Conservation (phyloP, 1,140 invertebrate genomes). For the Steinernema khuongi region DNA sequence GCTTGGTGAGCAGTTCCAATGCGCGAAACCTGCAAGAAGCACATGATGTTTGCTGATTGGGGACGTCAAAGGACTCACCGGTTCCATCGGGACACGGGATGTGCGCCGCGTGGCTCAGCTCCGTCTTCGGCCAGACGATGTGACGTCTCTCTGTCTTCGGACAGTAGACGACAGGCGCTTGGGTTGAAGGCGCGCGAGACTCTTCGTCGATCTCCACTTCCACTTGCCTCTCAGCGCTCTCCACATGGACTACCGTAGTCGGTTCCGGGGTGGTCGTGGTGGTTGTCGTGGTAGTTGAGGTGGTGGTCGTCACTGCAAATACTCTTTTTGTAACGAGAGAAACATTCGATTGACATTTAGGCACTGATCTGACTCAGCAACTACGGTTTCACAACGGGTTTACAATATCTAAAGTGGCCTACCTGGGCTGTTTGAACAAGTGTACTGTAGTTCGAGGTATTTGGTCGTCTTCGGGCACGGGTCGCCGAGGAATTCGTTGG, state of each 20-base stretch:
- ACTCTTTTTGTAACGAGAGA: no score
- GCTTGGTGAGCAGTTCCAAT: slow-evolving; percentile 1
- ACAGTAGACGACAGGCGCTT: slow-evolving; percentile 10
- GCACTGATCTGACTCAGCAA: neutral
- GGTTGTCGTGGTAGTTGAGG: slow-evolving; percentile 25
- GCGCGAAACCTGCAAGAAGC: slow-evolving; percentile 7
- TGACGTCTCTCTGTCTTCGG: neutral
- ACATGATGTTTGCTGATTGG: neutral
- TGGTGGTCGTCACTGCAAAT: slow-evolving; percentile 33
- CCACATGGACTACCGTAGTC: neutral
- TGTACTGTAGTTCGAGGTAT: slow-evolving; percentile 31
- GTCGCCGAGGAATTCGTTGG: slow-evolving; percentile 27
- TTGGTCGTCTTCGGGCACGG: slow-evolving; percentile 30
- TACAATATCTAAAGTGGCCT: neutral
- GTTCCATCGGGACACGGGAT: slow-evolving; percentile 17
- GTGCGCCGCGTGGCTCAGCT: neutral
- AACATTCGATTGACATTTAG: no score
- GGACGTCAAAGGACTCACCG: neutral
- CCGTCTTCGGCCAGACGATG: slow-evolving; percentile 14
- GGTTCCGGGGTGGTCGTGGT: slow-evolving; percentile 15
- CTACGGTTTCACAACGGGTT: neutral
- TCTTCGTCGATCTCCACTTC: slow-evolving; percentile 17
- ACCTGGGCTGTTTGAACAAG: slow-evolving; percentile 19
- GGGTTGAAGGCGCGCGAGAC: neutral
- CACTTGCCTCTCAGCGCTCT: neutral